Evolutionary conservation across 1,140 invertebrate species (phyloP).

Genomic region (Musca domestica): DNA sequence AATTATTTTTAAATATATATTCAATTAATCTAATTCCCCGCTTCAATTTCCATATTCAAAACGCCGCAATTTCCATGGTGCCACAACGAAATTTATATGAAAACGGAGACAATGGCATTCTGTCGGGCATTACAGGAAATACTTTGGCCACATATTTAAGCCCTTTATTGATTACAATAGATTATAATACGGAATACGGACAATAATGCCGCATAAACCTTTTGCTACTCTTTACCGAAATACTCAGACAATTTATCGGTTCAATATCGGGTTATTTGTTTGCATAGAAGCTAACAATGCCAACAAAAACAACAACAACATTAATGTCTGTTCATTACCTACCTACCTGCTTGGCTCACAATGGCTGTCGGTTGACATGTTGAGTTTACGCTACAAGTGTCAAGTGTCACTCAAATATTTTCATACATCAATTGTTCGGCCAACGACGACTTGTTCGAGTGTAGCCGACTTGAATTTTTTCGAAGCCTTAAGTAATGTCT

Average conservation of each 20-base stretch:
- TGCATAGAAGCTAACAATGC: too few species aligned
- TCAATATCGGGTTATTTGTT: too few species aligned
- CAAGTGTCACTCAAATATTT: constrained; percentile 16
- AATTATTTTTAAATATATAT: too few species aligned
- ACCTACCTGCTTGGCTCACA: not conserved
- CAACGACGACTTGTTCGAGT: not conserved
- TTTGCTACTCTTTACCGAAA: not conserved
- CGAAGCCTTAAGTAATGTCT: constrained; percentile 4
- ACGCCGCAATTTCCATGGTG: too few species aligned
- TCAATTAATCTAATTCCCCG: too few species aligned
- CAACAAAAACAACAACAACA: too few species aligned
- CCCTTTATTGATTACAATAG: constrained; percentile 16
- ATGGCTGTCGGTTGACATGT: not conserved
- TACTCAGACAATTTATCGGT: not conserved
- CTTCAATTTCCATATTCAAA: too few species aligned
- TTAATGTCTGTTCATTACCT: not conserved
- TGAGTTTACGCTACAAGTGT: not conserved
- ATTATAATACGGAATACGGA: too few species aligned
- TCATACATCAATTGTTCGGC: not conserved
- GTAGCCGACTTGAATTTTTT: not conserved
- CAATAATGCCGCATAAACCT: not conserved
- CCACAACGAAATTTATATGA: too few species aligned
- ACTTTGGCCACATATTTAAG: constrained; percentile 2
- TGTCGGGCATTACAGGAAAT: not conserved
- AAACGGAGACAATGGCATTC: too few species aligned